Base-by-base conservation (phyloP, 2,888 invertebrate species). In the Synanthedon formicaeformis region DNA sequence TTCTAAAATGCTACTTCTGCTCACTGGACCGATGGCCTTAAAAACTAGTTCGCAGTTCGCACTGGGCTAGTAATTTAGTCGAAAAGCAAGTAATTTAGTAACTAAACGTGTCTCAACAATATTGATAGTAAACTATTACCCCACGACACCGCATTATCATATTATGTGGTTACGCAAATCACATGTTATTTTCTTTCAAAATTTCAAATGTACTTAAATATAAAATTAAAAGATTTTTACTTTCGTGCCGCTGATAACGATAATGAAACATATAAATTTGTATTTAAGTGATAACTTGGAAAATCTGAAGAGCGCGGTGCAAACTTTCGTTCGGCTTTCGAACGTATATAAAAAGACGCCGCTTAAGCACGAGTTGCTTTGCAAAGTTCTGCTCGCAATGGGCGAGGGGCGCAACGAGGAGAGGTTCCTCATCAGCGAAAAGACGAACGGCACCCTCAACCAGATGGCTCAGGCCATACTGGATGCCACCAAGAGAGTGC, bases 311-410 rank as follows among this genome's bases (percentile, higher is more conserved):
- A 78, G 75, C 23, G 91, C 92, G 0, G 88, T 91, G 0, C 66
- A 81, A n/a, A 89, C 89, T 55, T 92, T 90, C 62, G 67, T 73
- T 14, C 65, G 77, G 1, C 69, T 90, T 52, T 83, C 89, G 0
- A 66, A 76, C 1, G 80, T 84, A 49, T 89, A 91, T 65, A 88
- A 84, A 52, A 90, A 89, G 59, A 91, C 92, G 0, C 93, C 93
- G 0, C 67, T 92, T 10, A 91, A 91, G 63, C 89, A 91, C 58
- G 92, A 92, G 71, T 58, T 93, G 1, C 64, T 92, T 3, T 78
- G 78, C 54, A 72, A 67, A 50, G 73, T 87, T 52, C 57, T 86
- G 11, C 56, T 52, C 6, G 52, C 64, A 4, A 75, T 78, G 75
- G 73, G 73, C 55, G 83, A 84, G 6, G 81, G 78, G 0, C 63